phyloP scores from a whole-genome alignment of 2,113 vertebrate genomes.

The Xiphias gladius region DNA sequence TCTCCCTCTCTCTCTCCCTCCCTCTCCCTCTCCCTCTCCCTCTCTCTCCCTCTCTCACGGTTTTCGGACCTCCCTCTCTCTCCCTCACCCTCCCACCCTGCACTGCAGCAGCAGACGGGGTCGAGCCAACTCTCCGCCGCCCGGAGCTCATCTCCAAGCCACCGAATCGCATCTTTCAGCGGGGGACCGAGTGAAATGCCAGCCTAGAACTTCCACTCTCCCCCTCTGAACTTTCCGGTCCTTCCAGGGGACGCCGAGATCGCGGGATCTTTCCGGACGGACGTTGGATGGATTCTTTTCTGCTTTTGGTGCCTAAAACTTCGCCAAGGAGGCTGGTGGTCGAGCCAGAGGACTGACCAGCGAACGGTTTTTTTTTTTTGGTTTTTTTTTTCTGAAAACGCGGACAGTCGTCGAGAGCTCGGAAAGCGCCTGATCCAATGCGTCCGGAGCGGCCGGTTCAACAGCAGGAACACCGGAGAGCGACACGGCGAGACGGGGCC shows the following conservation, averaged over 20 bases:
- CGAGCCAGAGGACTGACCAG: neutral
- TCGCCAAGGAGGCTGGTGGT: constrained; percentile 12
- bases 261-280: neutral
- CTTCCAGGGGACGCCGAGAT: neutral
- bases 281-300: constrained; percentile 20
- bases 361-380: too few relatives aligned
- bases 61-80: constrained; percentile 40
- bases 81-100: too few relatives aligned
- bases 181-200: neutral
- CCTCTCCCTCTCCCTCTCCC: neutral
- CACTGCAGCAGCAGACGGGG: constrained; percentile 12
- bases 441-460: constrained; percentile 19
- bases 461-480: constrained; percentile 26
- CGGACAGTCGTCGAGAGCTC: neutral
- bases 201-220: neutral
- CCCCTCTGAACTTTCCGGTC: neutral
- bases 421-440: constrained; percentile 26
- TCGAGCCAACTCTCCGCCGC: constrained; percentile 26
- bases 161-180: constrained; percentile 3
- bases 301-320: constrained; percentile 7
- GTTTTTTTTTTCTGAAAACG: too few relatives aligned
- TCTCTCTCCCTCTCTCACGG: neutral
- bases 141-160: constrained; percentile 54
- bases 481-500: neutral
- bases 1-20: neutral